Percentiles rank a stretch among this genome's conserved stretches.
Evolutionary conservation across 1,140 invertebrate genomes (phyloP).

Genomic region (Dendrolimus kikuchii): DNA sequence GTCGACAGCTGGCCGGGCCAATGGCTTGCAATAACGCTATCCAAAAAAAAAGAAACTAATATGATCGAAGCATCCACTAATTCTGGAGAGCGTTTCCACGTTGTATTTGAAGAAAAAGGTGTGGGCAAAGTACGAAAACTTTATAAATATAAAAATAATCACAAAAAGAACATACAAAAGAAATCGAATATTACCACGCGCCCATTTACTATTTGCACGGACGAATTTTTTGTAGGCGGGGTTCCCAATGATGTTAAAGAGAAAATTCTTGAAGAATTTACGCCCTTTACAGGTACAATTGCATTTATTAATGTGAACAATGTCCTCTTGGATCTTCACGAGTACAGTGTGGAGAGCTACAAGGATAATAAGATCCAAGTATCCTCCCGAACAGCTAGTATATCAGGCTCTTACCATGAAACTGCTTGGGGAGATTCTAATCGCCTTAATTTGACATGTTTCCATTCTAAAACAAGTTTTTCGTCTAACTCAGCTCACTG

Average conservation of each 20-base stretch:
- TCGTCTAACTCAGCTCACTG: slow-evolving; percentile 31
- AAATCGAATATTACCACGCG: background rate
- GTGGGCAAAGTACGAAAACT: slow-evolving; percentile 10
- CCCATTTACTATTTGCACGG: slow-evolving; percentile 25
- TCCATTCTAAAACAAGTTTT: slow-evolving; percentile 28
- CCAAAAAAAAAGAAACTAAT: slow-evolving; percentile 36
- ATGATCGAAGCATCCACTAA: slow-evolving; percentile 50
- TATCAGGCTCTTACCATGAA: slow-evolving; percentile 54
- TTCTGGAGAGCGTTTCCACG: slow-evolving; percentile 40
- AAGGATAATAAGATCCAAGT: slow-evolving; percentile 40
- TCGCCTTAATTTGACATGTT: slow-evolving; percentile 51
- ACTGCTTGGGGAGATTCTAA: slow-evolving; percentile 47
- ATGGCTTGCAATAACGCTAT: slow-evolving; percentile 46
- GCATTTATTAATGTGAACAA: slow-evolving; percentile 42
- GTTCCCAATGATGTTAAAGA: slow-evolving; percentile 29
- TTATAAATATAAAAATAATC: background rate
- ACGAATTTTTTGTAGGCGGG: slow-evolving; percentile 54
- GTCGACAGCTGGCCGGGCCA: slow-evolving; percentile 38
- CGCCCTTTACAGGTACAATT: slow-evolving; percentile 36
- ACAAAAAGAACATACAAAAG: background rate
- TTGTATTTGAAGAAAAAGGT: slow-evolving; percentile 24
- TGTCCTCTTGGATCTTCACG: slow-evolving; percentile 41
- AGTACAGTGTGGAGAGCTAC: slow-evolving; percentile 32
- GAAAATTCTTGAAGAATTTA: slow-evolving; percentile 29
- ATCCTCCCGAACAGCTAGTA: slow-evolving; percentile 51